Evolutionary conservation across 2,888 invertebrate genomes (phyloP).

Genomic region (Drosophila kanekoi): DNA sequence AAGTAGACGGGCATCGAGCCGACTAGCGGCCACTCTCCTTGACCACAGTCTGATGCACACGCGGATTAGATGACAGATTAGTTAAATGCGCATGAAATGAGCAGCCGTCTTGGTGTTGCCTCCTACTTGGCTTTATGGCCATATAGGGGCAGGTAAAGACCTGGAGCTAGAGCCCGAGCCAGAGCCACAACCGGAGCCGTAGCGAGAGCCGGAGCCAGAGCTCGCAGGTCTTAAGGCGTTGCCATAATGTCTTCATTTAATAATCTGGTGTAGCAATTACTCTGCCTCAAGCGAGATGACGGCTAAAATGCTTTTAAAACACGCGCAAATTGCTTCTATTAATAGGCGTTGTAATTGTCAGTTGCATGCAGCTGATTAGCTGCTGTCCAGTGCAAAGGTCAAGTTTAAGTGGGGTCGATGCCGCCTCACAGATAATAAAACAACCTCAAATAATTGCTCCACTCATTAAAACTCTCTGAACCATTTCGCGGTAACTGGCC

Average conservation of each 20-base stretch:
- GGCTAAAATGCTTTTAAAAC: constrained; percentile 44
- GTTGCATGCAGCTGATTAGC: constrained; percentile 71
- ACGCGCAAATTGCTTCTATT: constrained; percentile 61
- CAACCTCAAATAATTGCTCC: constrained; percentile 10
- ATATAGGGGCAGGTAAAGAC: constrained; percentile 13
- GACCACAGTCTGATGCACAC: constrained; percentile 63
- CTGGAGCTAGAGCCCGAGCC: neutral
- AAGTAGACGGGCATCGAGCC: constrained; percentile 15
- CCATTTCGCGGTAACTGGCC: constrained; percentile 23
- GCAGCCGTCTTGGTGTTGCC: constrained; percentile 52
- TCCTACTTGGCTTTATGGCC: constrained; percentile 61
- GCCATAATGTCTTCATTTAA: constrained; percentile 75
- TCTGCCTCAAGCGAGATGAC: constrained; percentile 32
- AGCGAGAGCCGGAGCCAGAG: neutral
- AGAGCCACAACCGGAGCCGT: neutral
- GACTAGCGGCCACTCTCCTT: constrained; percentile 44
- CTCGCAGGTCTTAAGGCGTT: constrained; percentile 51
- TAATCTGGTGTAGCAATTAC: constrained; percentile 65
- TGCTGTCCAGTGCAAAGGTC: constrained; percentile 42
- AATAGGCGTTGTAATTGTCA: constrained; percentile 72
- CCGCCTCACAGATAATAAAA: constrained; percentile 9
- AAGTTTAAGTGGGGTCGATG: constrained; percentile 21
- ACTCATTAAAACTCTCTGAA: constrained; percentile 10
- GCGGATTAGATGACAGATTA: constrained; percentile 79
- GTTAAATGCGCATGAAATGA: constrained; percentile 80